Percentiles rank a stretch among this genome's conserved stretches.
phyloP scores from a whole-genome alignment of 1,140 invertebrate genomes.

The Drosophila varians region DNA sequence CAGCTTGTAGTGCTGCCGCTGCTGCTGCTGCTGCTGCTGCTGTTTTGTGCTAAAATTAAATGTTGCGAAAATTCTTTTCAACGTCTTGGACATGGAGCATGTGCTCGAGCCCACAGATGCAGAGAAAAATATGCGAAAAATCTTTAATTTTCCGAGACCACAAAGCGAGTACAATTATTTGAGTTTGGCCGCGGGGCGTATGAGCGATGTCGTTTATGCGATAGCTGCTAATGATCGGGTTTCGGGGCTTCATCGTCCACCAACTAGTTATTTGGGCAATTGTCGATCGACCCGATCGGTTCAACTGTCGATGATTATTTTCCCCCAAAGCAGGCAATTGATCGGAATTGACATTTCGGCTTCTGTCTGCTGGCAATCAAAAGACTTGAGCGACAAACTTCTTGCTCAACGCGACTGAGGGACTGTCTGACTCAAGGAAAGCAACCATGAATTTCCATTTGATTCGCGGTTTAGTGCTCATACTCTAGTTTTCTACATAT shows the following conservation, averaged over 20 bases:
- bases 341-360: conserved; percentile 47
- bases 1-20: conserved; percentile 14
- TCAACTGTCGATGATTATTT: conserved; percentile 40
- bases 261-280: conserved; percentile 47
- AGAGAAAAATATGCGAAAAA: conserved; percentile 74
- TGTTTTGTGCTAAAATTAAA: conserved; percentile 73
- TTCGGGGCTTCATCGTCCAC: conserved; percentile 10
- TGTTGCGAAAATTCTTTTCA: conserved; percentile 80
- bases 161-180: conserved; percentile 67
- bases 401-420: conserved; percentile 35
- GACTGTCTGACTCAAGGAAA: conserved; percentile 13
- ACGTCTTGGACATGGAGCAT: conserved; percentile 60
- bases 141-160: conserved; percentile 68
- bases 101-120: conserved; percentile 37
- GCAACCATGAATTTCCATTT: neutral
- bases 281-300: conserved; percentile 32
- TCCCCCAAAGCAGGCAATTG: conserved; percentile 51
- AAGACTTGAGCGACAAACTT: conserved; percentile 42
- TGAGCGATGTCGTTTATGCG: conserved; percentile 65
- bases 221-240: conserved; percentile 65
- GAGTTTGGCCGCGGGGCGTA: conserved; percentile 57
- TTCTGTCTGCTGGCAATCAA: conserved; percentile 21
- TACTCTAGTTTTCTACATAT: conserved; percentile 46
- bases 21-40: conserved; percentile 1
- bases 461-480: neutral